Conservation (phyloP, 1,140 invertebrate genomes). For the Delia radicum region DNA sequence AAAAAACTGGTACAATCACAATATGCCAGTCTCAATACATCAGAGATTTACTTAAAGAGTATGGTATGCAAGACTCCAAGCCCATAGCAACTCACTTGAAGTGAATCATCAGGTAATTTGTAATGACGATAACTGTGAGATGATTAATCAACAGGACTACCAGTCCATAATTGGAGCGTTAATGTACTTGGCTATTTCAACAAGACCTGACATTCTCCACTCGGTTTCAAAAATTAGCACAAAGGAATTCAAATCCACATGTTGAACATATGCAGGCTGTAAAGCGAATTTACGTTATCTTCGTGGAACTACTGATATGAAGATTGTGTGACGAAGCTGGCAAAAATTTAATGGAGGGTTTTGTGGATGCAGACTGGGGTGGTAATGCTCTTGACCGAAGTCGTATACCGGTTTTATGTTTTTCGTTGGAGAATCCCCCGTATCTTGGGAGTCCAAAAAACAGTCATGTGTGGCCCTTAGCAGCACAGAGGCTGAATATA, state of each 20-base stretch:
- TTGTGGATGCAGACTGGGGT: slow-evolving; percentile 26
- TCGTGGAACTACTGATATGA: neutral
- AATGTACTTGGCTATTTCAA: slow-evolving; percentile 47
- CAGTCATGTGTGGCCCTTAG: slow-evolving; percentile 57
- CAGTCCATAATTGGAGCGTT: slow-evolving; percentile 40
- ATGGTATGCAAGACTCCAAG: slow-evolving; percentile 50
- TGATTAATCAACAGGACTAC: slow-evolving; percentile 25
- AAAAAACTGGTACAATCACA: slow-evolving; percentile 9
- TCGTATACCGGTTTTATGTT: slow-evolving; percentile 28
- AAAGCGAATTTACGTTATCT: slow-evolving; percentile 26
- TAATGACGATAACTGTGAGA: neutral
- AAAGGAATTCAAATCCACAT: slow-evolving; percentile 37
- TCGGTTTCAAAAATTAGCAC: slow-evolving; percentile 46
- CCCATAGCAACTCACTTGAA: slow-evolving; percentile 36
- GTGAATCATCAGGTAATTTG: neutral
- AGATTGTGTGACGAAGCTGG: neutral
- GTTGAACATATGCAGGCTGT: slow-evolving; percentile 33
- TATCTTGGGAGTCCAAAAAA: slow-evolving; percentile 53
- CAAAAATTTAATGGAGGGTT: neutral
- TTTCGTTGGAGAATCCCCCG: slow-evolving; percentile 40
- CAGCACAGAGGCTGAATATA: slow-evolving; percentile 58
- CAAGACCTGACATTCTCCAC: slow-evolving; percentile 53
- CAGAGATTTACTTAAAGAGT: slow-evolving; percentile 45
- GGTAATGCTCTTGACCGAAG: slow-evolving; percentile 12
- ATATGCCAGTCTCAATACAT: slow-evolving; percentile 48